Percentiles rank a stretch among this genome's conserved stretches.
Evolutionary conservation across 1,140 invertebrate species (phyloP).

Genomic region (Papilio xuthus): DNA sequence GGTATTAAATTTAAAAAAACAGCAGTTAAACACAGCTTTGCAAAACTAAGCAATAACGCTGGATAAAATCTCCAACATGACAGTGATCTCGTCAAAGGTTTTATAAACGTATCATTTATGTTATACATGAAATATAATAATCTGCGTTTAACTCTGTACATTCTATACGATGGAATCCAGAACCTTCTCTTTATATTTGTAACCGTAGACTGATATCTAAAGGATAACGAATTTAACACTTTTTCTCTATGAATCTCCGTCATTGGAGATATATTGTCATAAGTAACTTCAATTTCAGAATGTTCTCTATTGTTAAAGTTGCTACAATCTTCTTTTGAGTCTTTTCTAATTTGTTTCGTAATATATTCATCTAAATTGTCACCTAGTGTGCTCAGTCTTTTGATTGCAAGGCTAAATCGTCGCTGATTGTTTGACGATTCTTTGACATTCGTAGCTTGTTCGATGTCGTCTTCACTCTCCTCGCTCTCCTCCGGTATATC

Average conservation of each 20-base stretch:
- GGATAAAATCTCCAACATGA: conserved; percentile 78
- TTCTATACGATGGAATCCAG: conserved; percentile 72
- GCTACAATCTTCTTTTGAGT: conserved; percentile 60
- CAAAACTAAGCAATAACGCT: conserved; percentile 67
- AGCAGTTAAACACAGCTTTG: conserved; percentile 65
- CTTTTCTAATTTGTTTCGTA: conserved; percentile 66
- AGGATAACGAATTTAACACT: conserved; percentile 72
- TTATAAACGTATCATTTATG: conserved; percentile 77
- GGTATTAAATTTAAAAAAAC: conserved; percentile 65
- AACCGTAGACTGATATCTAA: conserved; percentile 69
- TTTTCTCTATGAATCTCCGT: conserved; percentile 74
- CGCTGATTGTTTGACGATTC: conserved; percentile 59
- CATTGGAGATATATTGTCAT: conserved; percentile 69
- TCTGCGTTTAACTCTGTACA: conserved; percentile 70
- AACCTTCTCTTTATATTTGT: conserved; percentile 65
- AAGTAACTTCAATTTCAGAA: conserved; percentile 69
- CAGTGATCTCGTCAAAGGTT: conserved; percentile 73
- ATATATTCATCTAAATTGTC: conserved; percentile 79
- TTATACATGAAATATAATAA: conserved; percentile 65
- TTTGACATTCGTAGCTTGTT: conserved; percentile 45
- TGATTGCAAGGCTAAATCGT: conserved; percentile 69
- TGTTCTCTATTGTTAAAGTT: conserved; percentile 55
- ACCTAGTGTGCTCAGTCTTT: conserved; percentile 78
- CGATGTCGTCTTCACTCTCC: conserved; percentile 62
- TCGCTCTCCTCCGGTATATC: conserved; percentile 80